phyloP scores from a whole-genome alignment of 2,797 vertebrate genomes.

The Hybognathus amarus region DNA sequence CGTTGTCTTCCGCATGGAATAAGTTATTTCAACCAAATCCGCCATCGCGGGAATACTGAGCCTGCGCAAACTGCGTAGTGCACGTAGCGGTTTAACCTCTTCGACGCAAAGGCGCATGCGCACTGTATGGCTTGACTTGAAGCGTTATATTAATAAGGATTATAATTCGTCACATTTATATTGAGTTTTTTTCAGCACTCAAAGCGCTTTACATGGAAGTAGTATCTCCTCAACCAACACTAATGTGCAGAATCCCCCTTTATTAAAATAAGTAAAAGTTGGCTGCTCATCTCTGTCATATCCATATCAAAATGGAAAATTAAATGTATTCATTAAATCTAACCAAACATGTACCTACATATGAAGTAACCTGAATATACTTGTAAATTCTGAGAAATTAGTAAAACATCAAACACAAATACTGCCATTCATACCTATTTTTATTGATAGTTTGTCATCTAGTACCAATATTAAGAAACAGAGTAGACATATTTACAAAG shows the following conservation, averaged over 20 bases:
- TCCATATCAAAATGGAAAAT: not conserved
- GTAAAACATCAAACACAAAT: conserved; percentile 23
- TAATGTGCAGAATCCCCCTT: not conserved
- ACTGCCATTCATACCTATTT: conserved; percentile 62
- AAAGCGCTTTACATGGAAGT: not conserved
- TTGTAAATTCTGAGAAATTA: not conserved
- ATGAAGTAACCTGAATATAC: not conserved
- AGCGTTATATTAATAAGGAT: not conserved
- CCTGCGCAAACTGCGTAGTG: conserved; percentile 16
- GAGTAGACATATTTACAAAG: conserved; percentile 77
- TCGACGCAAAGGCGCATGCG: conserved; percentile 20
- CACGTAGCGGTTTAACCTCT: not conserved
- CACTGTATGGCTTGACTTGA: not conserved
- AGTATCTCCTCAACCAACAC: not conserved
- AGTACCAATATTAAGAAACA: conserved; percentile 70
- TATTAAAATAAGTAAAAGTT: not conserved
- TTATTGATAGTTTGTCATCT: conserved; percentile 73
- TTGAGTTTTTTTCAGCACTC: not conserved
- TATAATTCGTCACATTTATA: not conserved
- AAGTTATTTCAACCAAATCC: conserved; percentile 8
- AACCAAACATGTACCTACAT: not conserved
- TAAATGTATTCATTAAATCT: not conserved
- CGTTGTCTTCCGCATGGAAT: conserved; percentile 6
- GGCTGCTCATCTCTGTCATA: too few relatives aligned
- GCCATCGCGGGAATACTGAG: conserved; percentile 45